These are phyloP conservation scores for Argyresthia albistria DNA, from an alignment of 2,888 invertebrate species.

Conservation along the genomic window DNA sequence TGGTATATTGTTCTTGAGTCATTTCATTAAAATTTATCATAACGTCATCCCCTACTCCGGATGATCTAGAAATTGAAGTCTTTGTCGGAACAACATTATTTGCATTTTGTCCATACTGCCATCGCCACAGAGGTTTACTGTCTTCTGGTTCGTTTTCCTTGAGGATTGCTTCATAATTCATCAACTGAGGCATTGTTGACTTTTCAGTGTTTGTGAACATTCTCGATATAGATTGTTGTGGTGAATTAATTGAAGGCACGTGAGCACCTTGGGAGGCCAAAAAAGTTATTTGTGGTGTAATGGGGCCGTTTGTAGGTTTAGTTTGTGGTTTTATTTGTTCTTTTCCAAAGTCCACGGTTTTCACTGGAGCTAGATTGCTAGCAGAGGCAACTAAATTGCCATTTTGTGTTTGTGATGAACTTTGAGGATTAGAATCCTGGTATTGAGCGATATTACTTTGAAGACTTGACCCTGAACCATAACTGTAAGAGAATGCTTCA, in stretches of 20 bases:
- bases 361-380: constrained; percentile 39
- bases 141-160: constrained; percentile 47
- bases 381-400: constrained; percentile 41
- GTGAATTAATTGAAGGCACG: constrained; percentile 36
- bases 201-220: constrained; percentile 40
- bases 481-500: constrained; percentile 59
- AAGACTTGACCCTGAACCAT: constrained; percentile 10
- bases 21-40: constrained; percentile 58
- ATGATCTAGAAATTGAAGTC: constrained; percentile 57
- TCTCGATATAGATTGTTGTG: constrained; percentile 34
- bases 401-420: constrained; percentile 10
- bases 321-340: constrained; percentile 31
- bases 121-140: constrained; percentile 55
- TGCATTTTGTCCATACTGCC: constrained; percentile 55
- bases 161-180: constrained; percentile 50
- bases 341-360: constrained; percentile 33
- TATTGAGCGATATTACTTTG: too few relatives aligned
- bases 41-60: constrained; percentile 46
- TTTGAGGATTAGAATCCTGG: too few relatives aligned
- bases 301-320: constrained; percentile 41
- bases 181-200: constrained; percentile 46
- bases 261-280: constrained; percentile 61
- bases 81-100: constrained; percentile 29
- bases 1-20: constrained; percentile 53
- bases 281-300: constrained; percentile 62